Base-by-base conservation (phyloP, 2,888 invertebrate species). In the Drosophila planitibia region DNA sequence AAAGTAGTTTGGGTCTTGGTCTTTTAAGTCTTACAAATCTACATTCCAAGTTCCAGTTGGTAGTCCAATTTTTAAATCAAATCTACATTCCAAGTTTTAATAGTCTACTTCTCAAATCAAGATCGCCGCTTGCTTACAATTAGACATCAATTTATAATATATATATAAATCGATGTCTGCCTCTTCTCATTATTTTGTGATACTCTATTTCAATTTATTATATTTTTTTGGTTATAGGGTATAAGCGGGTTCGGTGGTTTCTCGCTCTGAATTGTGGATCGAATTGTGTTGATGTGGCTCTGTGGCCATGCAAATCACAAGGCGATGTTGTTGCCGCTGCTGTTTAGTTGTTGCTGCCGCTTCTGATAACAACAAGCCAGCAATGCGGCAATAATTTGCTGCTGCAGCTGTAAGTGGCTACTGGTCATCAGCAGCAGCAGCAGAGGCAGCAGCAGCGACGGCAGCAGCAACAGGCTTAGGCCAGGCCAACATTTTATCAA, bases 361-460 rank as follows among this genome's bases (percentile, higher is more conserved):
- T 75, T 82, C 84, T 84, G 84, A 83, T 82, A 82, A 82, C 82
- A 82, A 85, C 80, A 79, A 74, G 72, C 70, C 76, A 82, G 82
- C 82, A 82, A 82, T 82, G 82, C 85, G 82, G 82, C 82, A 85
- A 82, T 82, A 82, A 82, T 82, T 83, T 83, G 85, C 77, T 63
- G 66, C 54, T 74, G 68, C 44, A 75, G 71, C 77, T 69, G 73
- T 88, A 91, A 91, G 91, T 89, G 83, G 88, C 85, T 85, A 91
- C 91, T 91, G 91, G 91, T 91, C 91, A 91, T 91, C 91, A 91
- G 85, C 87, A 85, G 71, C 83, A 51, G 52, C 64, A 44, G 32
- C 55, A 51, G 54, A 63, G 35, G 37, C 53, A 52, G 35, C 71
- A 54, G 51, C 62, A 33, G 41, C 66, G 57, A 75, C 79, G 79